Evolutionary conservation across 2,113 vertebrate species (phyloP).

Genomic region (Colossoma macropomum): DNA sequence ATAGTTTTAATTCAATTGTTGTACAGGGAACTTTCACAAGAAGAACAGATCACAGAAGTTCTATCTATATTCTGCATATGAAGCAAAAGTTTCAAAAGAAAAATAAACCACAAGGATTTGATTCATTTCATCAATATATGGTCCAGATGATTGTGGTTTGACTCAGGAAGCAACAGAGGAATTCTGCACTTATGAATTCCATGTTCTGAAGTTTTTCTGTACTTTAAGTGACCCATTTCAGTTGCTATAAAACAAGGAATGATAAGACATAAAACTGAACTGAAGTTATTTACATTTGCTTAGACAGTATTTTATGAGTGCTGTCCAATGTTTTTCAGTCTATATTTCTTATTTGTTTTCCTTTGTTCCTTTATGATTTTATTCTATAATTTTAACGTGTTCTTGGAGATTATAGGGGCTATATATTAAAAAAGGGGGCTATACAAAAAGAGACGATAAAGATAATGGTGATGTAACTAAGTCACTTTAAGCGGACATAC

Average conservation of each 20-base stretch:
- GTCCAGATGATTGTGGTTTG: constrained; percentile 44
- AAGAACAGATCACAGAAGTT: not conserved
- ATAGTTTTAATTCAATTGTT: not conserved
- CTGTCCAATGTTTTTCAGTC: not conserved
- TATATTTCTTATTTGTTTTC: not conserved
- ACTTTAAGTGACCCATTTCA: constrained; percentile 17
- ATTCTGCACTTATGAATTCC: constrained; percentile 16
- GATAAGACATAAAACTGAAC: not conserved
- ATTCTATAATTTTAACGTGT: not conserved
- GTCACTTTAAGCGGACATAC: not conserved
- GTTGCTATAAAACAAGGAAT: constrained; percentile 19
- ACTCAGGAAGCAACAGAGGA: constrained; percentile 32
- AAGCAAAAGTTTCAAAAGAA: not conserved
- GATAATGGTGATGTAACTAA: not conserved
- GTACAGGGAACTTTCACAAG: not conserved
- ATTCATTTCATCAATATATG: constrained; percentile 36
- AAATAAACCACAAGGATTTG: constrained; percentile 19
- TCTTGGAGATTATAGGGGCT: not conserved
- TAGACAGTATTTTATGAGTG: not conserved
- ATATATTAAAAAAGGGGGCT: too few species aligned
- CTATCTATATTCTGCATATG: constrained; percentile 11
- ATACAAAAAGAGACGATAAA: not conserved
- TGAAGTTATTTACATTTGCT: not conserved
- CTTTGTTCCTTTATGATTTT: not conserved
- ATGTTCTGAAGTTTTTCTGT: constrained; percentile 7